Conservation (phyloP, 2,888 invertebrate genomes). For the Cremastinae sp. region DNA sequence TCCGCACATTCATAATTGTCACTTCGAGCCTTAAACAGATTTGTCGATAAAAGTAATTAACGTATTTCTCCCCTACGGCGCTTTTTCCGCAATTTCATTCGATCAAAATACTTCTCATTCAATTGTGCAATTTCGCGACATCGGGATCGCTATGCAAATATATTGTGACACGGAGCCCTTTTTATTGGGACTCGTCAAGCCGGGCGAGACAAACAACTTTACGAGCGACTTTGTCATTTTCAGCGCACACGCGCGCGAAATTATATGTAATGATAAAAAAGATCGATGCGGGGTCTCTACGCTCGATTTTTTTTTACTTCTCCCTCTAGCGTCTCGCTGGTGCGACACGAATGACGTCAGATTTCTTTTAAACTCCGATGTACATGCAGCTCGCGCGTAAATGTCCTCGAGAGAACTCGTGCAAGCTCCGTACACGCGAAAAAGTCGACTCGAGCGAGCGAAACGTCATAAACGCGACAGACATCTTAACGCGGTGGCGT, state of each 20-base stretch:
- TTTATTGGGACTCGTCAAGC: constrained; percentile 74
- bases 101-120: neutral
- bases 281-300: constrained; percentile 1
- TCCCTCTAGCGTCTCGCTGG: constrained; percentile 20
- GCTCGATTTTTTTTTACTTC: neutral
- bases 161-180: constrained; percentile 50
- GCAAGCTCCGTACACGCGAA: constrained; percentile 54
- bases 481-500: constrained; percentile 8
- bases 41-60: neutral
- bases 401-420: constrained; percentile 58
- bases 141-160: neutral
- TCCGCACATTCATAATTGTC: constrained; percentile 10
- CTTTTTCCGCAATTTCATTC: neutral
- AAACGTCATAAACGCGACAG: constrained; percentile 35
- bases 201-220: constrained; percentile 71
- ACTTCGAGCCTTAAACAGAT: neutral
- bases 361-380: constrained; percentile 57
- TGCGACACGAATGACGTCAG: constrained; percentile 65
- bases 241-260: neutral
- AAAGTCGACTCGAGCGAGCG: constrained; percentile 53
- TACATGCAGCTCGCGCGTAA: constrained; percentile 5
- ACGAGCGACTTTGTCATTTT: constrained; percentile 56
- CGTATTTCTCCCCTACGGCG: neutral
- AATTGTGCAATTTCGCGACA: neutral
- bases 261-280: neutral